Evolutionary conservation across 2,797 vertebrate genomes (phyloP).

Genomic region (Potorous gilbertii): DNA sequence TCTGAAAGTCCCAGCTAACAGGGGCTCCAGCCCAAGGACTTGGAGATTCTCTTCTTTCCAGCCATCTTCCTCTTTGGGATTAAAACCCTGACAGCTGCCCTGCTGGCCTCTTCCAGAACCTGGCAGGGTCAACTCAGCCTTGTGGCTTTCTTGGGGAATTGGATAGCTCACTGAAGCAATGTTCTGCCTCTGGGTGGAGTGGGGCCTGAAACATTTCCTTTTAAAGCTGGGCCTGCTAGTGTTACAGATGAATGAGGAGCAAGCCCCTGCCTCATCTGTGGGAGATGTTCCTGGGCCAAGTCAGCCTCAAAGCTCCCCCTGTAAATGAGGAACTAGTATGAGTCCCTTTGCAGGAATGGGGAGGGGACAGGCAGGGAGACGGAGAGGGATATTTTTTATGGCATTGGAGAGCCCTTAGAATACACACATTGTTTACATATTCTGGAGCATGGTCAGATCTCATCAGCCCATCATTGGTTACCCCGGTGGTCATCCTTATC

Average conservation of each 20-base stretch:
- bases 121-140: not conserved
- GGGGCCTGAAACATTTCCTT: not conserved
- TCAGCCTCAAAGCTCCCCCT: not conserved
- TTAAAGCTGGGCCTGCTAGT: not conserved
- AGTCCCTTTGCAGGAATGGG: not conserved
- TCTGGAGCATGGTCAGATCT: not conserved
- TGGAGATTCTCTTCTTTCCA: slow-evolving; percentile 12
- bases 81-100: not conserved
- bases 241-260: not conserved
- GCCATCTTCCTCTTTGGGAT: slow-evolving; percentile 2
- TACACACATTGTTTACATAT: not conserved
- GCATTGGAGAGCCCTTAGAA: not conserved
- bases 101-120: not conserved
- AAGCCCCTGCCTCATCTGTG: not conserved
- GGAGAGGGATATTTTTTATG: not conserved
- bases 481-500: not conserved
- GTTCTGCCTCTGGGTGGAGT: not conserved
- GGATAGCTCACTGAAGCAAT: not conserved
- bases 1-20: not conserved
- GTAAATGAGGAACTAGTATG: not conserved
- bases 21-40: not conserved
- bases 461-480: not conserved
- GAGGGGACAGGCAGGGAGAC: not conserved
- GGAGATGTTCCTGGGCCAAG: not conserved
- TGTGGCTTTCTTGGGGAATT: not conserved